A percentile compares a stretch with the other conserved stretches of the same genome.
phyloP scores from a whole-genome alignment of 2,113 vertebrate species.

The crab-eating macaque (Macaca fascicularis) region DNA sequence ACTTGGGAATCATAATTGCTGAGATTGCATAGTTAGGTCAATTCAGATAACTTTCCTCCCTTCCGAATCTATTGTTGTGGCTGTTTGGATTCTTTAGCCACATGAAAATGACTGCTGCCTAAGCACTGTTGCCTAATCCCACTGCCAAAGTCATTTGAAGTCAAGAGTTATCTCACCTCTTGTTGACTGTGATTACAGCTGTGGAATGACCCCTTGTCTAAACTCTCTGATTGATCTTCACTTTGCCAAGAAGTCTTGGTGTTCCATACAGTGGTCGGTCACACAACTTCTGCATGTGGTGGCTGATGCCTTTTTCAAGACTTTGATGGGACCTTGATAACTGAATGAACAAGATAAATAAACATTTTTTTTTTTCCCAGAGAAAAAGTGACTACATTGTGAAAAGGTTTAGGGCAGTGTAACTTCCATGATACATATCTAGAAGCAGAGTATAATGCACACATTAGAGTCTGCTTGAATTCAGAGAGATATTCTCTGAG shows the following conservation, averaged over 20 bases:
- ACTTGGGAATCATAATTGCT: not conserved
- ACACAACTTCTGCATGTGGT: not conserved
- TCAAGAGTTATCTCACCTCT: not conserved
- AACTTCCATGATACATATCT: not conserved
- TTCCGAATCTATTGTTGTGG: conserved; percentile 41
- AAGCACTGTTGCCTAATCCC: conserved; percentile 16
- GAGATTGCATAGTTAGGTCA: conserved; percentile 18
- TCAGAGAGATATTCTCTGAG: not conserved
- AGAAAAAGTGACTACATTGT: not conserved
- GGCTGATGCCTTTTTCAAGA: not conserved
- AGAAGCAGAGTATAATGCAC: not conserved
- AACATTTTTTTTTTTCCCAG: not conserved
- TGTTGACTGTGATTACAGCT: not conserved
- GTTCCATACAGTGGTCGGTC: not conserved
- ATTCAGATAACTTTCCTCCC: not conserved
- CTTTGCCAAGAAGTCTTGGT: not conserved
- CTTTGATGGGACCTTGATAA: not conserved
- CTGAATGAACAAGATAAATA: not conserved
- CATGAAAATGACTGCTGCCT: conserved; percentile 29
- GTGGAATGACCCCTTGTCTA: not conserved
- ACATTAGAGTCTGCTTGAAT: not conserved
- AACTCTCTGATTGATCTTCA: not conserved
- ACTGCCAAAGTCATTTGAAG: not conserved
- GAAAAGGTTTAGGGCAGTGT: not conserved
- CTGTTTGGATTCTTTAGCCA: conserved; percentile 15